These are phyloP conservation scores for Enhydra lutris DNA, from an alignment of 2,113 vertebrate genomes.

Conservation along the genomic window DNA sequence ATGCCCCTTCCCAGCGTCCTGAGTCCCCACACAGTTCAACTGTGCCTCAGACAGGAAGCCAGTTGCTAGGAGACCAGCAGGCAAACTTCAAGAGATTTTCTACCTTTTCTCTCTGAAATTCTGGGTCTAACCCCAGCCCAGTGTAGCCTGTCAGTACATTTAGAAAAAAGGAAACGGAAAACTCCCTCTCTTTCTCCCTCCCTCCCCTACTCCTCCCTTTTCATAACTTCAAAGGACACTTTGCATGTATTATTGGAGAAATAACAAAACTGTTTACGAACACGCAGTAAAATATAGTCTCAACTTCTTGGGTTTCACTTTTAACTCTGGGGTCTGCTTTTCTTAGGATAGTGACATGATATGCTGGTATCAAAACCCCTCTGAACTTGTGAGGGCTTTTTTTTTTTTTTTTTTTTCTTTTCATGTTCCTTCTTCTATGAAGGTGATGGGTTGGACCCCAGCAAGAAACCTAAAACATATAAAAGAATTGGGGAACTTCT, in stretches of 20 bases:
- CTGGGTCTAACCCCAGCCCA: background rate
- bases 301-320: background rate
- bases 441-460: background rate
- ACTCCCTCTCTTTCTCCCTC: background rate
- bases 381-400: background rate
- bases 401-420: conserved; percentile 25
- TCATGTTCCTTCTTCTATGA: conserved; percentile 22
- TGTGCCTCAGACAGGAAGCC: background rate
- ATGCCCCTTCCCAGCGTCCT: rapidly evolving
- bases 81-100: background rate
- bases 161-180: background rate
- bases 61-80: conserved; percentile 18
- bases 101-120: background rate
- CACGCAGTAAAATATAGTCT: background rate
- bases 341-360: background rate
- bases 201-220: background rate
- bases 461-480: background rate
- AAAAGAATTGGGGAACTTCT: background rate
- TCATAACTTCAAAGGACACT: background rate
- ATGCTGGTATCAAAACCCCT: background rate
- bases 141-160: background rate
- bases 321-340: background rate
- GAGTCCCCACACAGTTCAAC: background rate
- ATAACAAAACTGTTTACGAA: background rate
- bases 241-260: background rate